These are phyloP conservation scores for Tychaedon coryphoeus DNA, from an alignment of 2,113 vertebrate genomes.

Conservation along the genomic window DNA sequence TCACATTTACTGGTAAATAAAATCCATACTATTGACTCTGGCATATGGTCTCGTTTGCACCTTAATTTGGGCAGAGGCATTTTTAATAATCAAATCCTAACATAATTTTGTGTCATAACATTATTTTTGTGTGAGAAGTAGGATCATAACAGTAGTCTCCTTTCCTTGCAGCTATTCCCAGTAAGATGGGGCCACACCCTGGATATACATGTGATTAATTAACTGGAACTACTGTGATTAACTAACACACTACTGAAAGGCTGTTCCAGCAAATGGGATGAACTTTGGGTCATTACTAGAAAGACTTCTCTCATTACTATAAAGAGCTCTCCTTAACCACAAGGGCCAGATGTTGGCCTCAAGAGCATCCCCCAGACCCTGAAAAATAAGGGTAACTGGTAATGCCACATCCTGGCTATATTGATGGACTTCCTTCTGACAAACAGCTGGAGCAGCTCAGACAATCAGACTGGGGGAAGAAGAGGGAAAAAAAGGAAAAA, in stretches of 20 bases:
- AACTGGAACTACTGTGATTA: neutral
- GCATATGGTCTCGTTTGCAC: neutral
- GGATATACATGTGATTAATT: neutral
- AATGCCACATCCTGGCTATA: neutral
- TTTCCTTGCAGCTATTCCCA: neutral
- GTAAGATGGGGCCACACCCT: neutral
- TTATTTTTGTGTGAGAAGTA: neutral
- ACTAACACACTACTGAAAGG: neutral
- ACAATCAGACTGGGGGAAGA: neutral
- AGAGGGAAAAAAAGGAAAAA: neutral
- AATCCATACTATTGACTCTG: neutral
- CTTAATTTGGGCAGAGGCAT: neutral
- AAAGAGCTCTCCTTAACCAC: neutral
- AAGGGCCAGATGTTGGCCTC: neutral
- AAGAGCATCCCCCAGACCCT: neutral
- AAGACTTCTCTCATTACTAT: neutral
- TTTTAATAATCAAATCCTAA: neutral
- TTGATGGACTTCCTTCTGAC: neutral
- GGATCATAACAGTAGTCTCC: neutral
- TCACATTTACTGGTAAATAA: neutral
- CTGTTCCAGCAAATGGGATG: neutral
- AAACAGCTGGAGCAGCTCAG: neutral
- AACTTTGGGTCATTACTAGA: neutral
- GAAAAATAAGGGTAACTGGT: neutral
- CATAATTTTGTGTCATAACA: neutral